Percentiles rank a stretch among this genome's conserved stretches.
These are phyloP conservation scores for Sebastiscus albofasciatus DNA, from an alignment of 2,797 vertebrate species.

Conservation along the genomic window DNA sequence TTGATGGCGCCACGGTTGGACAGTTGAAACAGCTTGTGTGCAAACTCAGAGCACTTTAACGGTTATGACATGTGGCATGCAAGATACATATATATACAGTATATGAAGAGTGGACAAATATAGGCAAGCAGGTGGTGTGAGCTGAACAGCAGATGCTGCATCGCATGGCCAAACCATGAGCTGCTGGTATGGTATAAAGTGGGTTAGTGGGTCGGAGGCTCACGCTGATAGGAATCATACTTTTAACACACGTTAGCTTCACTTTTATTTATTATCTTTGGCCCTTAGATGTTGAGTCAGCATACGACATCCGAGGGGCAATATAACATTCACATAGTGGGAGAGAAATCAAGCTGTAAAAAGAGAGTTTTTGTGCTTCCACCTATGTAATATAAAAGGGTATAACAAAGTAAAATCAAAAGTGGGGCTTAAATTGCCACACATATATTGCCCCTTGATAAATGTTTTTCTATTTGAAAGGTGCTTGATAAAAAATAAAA, in stretches of 20 bases:
- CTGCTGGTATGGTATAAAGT: constrained; percentile 36
- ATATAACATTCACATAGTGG: constrained; percentile 12
- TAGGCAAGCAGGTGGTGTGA: constrained; percentile 62
- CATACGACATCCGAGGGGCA: not conserved
- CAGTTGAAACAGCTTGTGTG: constrained; percentile 32
- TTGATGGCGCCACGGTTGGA: constrained; percentile 13
- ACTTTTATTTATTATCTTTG: constrained; percentile 32
- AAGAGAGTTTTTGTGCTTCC: not conserved
- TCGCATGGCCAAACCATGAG: constrained; percentile 13
- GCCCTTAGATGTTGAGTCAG: constrained; percentile 24
- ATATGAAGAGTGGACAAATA: constrained; percentile 42
- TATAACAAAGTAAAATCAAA: not conserved
- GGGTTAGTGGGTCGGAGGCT: constrained; percentile 60
- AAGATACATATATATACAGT: constrained; percentile 28
- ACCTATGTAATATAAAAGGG: not conserved
- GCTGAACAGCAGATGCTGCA: constrained; percentile 46
- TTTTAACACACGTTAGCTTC: constrained; percentile 23
- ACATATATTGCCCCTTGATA: not conserved
- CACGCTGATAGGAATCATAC: constrained; percentile 24
- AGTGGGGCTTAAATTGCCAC: not conserved
- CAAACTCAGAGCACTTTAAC: constrained; percentile 15
- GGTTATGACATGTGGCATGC: constrained; percentile 39
- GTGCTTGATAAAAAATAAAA: not conserved
- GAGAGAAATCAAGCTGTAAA: not conserved
- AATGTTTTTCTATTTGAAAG: not conserved